These are phyloP conservation scores for Acrossocheilus fasciatus DNA, from an alignment of 2,797 vertebrate genomes.

Conservation along the genomic window DNA sequence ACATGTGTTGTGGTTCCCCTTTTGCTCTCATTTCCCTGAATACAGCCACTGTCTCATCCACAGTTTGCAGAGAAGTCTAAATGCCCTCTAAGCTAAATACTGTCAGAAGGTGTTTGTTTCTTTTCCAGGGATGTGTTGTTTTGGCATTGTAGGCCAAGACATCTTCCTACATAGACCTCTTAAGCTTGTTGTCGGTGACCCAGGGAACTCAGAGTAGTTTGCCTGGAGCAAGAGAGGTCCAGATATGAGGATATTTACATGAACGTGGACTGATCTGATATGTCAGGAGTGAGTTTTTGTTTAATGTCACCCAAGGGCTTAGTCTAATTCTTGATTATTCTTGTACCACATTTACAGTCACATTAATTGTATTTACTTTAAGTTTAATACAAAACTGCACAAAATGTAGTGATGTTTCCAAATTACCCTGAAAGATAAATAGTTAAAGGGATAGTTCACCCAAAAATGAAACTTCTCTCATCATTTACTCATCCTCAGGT, in stretches of 20 bases:
- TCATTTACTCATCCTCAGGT: no score
- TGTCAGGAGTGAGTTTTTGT: conserved; percentile 19
- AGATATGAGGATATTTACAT: conserved; percentile 67
- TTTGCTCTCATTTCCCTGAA: conserved; percentile 59
- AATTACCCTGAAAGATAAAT: not conserved
- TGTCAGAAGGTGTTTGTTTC: conserved; percentile 79
- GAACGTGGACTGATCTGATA: conserved; percentile 25
- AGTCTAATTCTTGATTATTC: not conserved
- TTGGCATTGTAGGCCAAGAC: conserved; percentile 73
- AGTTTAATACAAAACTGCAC: not conserved
- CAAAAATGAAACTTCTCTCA: no score
- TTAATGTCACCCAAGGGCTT: conserved; percentile 33
- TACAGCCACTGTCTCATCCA: conserved; percentile 75
- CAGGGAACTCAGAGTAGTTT: conserved; percentile 63
- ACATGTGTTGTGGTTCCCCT: conserved; percentile 8
- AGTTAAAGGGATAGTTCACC: not conserved
- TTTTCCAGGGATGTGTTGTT: conserved; percentile 69
- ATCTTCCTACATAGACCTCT: conserved; percentile 68
- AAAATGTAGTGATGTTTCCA: not conserved
- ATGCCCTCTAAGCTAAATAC: conserved; percentile 82
- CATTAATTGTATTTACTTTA: not conserved
- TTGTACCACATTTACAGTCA: conserved; percentile 2
- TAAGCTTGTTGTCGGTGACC: conserved; percentile 67
- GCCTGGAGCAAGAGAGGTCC: conserved; percentile 60
- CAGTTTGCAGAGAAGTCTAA: conserved; percentile 69